A percentile compares a stretch with the other conserved stretches of the same genome.
Evolutionary conservation across 2,113 vertebrate species (phyloP).

Genomic region (Callionymus lyra): DNA sequence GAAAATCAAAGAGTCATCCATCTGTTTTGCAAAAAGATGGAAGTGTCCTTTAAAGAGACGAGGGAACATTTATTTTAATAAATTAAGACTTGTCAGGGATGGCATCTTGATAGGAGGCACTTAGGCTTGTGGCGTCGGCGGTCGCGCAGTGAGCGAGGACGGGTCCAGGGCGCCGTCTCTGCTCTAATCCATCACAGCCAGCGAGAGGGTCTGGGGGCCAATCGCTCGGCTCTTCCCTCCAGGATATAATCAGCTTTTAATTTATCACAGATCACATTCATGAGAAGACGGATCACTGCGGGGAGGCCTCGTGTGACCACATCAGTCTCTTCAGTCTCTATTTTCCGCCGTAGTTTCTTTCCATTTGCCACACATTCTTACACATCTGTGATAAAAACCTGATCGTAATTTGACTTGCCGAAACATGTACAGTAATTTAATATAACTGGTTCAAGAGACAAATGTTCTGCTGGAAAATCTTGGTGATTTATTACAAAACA

Average conservation of each 20-base stretch:
- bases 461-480: too few relatives aligned
- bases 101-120: constrained; percentile 41
- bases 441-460: too few relatives aligned
- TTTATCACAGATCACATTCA: constrained; percentile 59
- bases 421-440: too few relatives aligned
- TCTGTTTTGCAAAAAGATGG: constrained; percentile 22
- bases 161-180: constrained; percentile 30
- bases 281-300: constrained; percentile 52
- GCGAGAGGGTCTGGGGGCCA: constrained; percentile 21
- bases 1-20: constrained; percentile 39
- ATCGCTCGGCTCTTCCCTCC: constrained; percentile 46
- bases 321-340: constrained; percentile 26
- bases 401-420: too few relatives aligned
- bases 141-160: constrained; percentile 43
- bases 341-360: too few relatives aligned
- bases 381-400: too few relatives aligned
- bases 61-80: constrained; percentile 50
- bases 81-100: constrained; percentile 47
- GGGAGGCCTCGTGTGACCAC: constrained; percentile 31
- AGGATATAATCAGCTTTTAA: constrained; percentile 70
- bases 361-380: too few relatives aligned
- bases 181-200: constrained; percentile 62
- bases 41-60: constrained; percentile 33
- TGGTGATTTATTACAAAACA: too few relatives aligned
- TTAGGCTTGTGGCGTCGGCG: constrained; percentile 36